Evolutionary conservation across 2,797 vertebrate genomes (phyloP), one percentile per base, ranked within the genome.

Genomic region (Galaxias olidus): DNA sequence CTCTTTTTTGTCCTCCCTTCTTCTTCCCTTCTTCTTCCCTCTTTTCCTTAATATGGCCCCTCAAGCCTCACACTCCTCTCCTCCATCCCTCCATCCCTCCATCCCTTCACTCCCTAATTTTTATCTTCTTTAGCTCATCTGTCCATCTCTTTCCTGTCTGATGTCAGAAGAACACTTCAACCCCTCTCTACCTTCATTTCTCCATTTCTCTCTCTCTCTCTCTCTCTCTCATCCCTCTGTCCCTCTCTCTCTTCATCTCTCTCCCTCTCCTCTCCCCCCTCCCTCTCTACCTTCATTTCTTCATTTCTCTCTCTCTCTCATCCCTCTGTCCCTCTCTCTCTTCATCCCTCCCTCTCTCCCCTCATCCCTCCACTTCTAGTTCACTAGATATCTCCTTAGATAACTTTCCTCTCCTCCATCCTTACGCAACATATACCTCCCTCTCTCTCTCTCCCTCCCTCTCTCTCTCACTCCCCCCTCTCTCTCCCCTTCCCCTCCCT

Each of bases 261-360:
- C n/a, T n/a, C n/a, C n/a, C n/a, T n/a, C n/a, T n/a, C n/a, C n/a
- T n/a, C n/a, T n/a, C n/a, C n/a, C n/a, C n/a, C n/a, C 15, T 56
- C 54, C 43, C 12, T 7, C 42, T 63, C 50, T 10, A 56, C 18
- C 61, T 64, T 71, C 68, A 70, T 54, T 66, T 52, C 52, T 64
- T 63, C 74, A 61, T 65, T 53, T 68, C 53, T 69, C 67, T 76
- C 75, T 74, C 80, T 61, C 69, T 65, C 54, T 49, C 58, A 17
- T 14, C 59, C 54, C 60, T 50, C 63, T 72, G 65, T 80, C 69
- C 82, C 47, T 48, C 47, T 68, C 14, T 59, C 61, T 45, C 53
- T 4, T 19, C 62, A 49, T 18, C 40, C 41, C 61, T 55, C 45
- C 30, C 10, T 54, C 43, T 9, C 14, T 54, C 51, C 46, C 60